phyloP scores from a whole-genome alignment of 2,113 vertebrate species.

The Microcebus jonahi region DNA sequence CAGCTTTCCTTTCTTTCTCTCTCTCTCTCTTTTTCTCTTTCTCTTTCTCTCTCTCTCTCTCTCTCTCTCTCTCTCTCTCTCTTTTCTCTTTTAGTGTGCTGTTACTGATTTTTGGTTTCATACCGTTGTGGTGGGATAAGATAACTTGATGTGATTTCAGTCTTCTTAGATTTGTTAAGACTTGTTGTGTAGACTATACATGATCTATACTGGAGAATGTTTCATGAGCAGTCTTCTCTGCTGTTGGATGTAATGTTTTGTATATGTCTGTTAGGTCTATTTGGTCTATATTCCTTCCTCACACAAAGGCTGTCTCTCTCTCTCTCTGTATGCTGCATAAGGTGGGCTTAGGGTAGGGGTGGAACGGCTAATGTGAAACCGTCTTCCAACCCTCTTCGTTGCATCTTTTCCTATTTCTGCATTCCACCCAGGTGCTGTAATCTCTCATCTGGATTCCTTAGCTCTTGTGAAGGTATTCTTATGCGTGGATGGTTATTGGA shows the following conservation, averaged over 20 bases:
- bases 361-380: not conserved
- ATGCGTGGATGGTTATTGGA: not conserved
- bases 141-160: too few species aligned
- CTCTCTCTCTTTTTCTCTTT: too few species aligned
- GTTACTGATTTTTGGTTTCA: not conserved
- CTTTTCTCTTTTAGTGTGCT: not conserved
- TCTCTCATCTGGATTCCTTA: not conserved
- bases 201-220: not conserved
- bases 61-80: too few species aligned
- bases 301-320: too few species aligned
- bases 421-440: not conserved
- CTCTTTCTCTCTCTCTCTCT: too few species aligned
- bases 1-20: not conserved
- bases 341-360: not conserved
- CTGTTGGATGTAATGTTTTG: not conserved
- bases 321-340: too few species aligned
- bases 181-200: not conserved
- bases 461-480: not conserved
- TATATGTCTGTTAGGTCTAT: not conserved
- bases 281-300: not conserved
- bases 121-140: not conserved
- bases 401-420: not conserved
- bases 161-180: too few species aligned
- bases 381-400: not conserved
- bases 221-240: not conserved